Evolutionary conservation across 2,113 vertebrate species (phyloP).

Genomic region (Enhydra lutris): DNA sequence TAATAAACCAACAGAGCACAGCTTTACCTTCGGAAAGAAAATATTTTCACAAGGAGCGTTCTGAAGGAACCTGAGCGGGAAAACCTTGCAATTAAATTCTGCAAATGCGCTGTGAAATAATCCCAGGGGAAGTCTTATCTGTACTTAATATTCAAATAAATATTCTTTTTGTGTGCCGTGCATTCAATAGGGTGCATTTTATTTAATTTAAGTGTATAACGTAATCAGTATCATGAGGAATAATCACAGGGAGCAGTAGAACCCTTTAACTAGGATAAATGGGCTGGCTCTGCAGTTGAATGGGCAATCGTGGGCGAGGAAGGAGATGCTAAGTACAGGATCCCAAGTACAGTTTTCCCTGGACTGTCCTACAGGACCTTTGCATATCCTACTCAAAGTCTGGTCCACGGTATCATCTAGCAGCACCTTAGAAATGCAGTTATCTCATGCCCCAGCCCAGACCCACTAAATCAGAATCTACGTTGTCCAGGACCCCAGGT

Average conservation of each 20-base stretch:
- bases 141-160: slow-evolving; percentile 70
- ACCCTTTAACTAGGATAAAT: slow-evolving; percentile 65
- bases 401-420: rapidly evolving
- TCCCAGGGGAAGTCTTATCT: slow-evolving; percentile 71
- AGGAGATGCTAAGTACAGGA: neutral
- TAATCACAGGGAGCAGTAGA: slow-evolving; percentile 30
- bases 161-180: slow-evolving; percentile 66
- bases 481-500: neutral
- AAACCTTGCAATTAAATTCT: slow-evolving; percentile 66
- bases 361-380: rapidly evolving
- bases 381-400: neutral
- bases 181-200: slow-evolving; percentile 58
- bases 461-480: too few species aligned
- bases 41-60: slow-evolving; percentile 36
- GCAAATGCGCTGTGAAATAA: slow-evolving; percentile 57
- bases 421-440: neutral
- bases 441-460: neutral
- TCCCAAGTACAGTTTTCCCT: neutral
- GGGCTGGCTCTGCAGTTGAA: neutral
- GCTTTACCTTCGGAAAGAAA: slow-evolving; percentile 62
- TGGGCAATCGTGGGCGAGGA: neutral
- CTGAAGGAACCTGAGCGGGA: neutral
- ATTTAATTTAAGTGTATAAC: slow-evolving; percentile 68
- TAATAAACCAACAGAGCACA: slow-evolving; percentile 65
- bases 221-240: slow-evolving; percentile 44